Evolutionary conservation across 2,888 invertebrate genomes (phyloP), one percentile per base, ranked within the genome.

Genomic region (Hydriomena furcata): DNA sequence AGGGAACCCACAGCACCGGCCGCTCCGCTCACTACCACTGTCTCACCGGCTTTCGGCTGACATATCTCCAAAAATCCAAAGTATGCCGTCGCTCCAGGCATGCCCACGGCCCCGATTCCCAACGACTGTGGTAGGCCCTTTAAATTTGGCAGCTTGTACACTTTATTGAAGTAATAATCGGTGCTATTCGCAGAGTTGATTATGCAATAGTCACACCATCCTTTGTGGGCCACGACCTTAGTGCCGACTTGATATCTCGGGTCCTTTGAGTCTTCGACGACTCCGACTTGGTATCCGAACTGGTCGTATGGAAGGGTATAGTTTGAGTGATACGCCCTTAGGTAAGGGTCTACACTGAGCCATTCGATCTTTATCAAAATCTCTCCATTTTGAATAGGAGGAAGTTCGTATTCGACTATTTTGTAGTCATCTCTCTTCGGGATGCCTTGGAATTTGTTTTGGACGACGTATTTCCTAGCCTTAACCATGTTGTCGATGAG

Each of bases 41-140:
- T 93, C 69, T 96, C 95, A 1, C 94, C 95, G 4, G 89, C 61
- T 75, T 94, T 93, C 0, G 95, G 94, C 36, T 93, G 73, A 65
- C 95, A 95, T 20, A 95, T 65, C 52, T 95, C 93, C 40, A 93
- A 63, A 4, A 95, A 84, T n/a, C 95, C 95, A 70, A 94, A 95
- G 68, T 94, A 94, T 0, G 95, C 95, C 0, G 95, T 93, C 28
- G 91, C 92, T 87, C 94, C 94, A 3, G 94, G 92, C 93, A 94
- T 94, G 51, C 94, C 94, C 3, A 94, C 76, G 2, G 91, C 85
- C 12, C 94, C 94, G 0, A 94, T 65, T 5, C 86, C 91, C n/a
- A 92, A 76, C 0, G 94, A 94, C 1, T 78, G 58, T 0, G 94
- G 67, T 2, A 84, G 49, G 0, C 88, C 84, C 53, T 91, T 91